These are phyloP conservation scores for Philereme vetulata DNA, from an alignment of 2,888 invertebrate species.

Conservation along the genomic window DNA sequence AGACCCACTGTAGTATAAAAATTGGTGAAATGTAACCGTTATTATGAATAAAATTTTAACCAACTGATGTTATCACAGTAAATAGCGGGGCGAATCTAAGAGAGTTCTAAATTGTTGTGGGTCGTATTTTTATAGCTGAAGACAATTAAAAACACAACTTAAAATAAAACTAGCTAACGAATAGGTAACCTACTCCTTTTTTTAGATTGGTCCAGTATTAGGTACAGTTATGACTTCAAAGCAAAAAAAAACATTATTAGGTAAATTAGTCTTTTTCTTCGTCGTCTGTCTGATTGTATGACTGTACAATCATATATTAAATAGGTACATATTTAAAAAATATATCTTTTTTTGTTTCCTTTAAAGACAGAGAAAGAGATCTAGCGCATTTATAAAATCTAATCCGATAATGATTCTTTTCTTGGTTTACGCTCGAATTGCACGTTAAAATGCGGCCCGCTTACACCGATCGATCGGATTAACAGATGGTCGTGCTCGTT, in stretches of 20 bases:
- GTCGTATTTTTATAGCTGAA: slow-evolving; percentile 10
- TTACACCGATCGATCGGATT: slow-evolving; percentile 27
- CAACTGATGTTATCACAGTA: slow-evolving; percentile 25
- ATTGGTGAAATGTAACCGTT: slow-evolving; percentile 31
- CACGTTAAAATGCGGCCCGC: slow-evolving; percentile 16
- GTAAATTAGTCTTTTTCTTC: too few relatives aligned
- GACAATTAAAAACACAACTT: neutral
- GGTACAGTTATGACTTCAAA: too few relatives aligned
- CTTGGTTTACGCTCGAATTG: slow-evolving; percentile 1
- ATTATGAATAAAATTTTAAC: slow-evolving; percentile 35
- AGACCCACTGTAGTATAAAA: slow-evolving; percentile 30
- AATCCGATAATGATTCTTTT: neutral
- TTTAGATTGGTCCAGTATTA: too few relatives aligned
- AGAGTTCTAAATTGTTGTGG: slow-evolving; percentile 15
- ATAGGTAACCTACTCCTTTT: too few relatives aligned
- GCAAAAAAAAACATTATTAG: too few relatives aligned
- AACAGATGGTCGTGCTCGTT: slow-evolving; percentile 19
- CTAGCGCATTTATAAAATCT: too few relatives aligned
- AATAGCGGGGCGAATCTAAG: slow-evolving; percentile 33
- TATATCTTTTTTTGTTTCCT: too few relatives aligned
- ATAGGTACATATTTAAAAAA: too few relatives aligned
- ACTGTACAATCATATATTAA: too few relatives aligned
- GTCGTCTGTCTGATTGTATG: too few relatives aligned
- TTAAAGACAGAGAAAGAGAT: too few relatives aligned
- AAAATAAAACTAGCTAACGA: too few relatives aligned